A percentile compares a stretch with the other conserved stretches of the same genome.
Conservation (phyloP, 2,113 vertebrate genomes). For the Melierax canorus region DNA sequence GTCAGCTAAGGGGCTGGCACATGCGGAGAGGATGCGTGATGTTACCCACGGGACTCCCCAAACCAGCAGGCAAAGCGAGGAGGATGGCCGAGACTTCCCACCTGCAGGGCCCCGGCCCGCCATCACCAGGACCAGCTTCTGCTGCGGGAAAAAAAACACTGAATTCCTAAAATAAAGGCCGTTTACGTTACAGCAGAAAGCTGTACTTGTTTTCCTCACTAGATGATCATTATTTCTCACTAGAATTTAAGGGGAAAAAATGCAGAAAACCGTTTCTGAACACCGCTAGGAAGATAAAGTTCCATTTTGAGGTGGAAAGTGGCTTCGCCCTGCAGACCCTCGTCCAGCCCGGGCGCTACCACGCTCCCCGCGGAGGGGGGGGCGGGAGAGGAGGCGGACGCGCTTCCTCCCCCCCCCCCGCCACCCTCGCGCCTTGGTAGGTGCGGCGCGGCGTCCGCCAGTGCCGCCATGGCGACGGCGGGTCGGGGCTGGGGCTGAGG, state of each 20-base stretch:
- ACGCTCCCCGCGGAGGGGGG: not conserved
- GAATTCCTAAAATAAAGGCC: not conserved
- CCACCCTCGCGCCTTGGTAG: not conserved
- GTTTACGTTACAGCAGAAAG: not conserved
- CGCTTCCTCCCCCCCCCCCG: not conserved
- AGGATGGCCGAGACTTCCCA: fast-evolving
- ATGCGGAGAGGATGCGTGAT: fast-evolving
- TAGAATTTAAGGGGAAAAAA: fast-evolving
- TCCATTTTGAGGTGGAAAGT: fast-evolving
- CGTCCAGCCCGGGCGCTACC: not conserved
- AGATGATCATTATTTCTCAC: not conserved
- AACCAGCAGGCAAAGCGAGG: not conserved
- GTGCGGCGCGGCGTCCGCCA: not conserved
- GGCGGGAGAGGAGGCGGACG: too few species aligned
- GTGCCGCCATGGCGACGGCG: not conserved
- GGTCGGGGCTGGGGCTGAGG: not conserved
- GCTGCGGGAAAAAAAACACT: fast-evolving
- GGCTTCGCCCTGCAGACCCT: too few species aligned
- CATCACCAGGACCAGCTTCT: fast-evolving
- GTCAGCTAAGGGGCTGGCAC: fast-evolving
- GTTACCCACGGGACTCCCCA: fast-evolving
- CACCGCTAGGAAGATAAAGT: fast-evolving
- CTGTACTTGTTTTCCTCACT: fast-evolving
- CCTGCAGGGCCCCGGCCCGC: fast-evolving
- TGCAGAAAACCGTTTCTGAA: fast-evolving